phyloP scores from a whole-genome alignment of 2,113 vertebrate genomes.

The Equus przewalskii region DNA sequence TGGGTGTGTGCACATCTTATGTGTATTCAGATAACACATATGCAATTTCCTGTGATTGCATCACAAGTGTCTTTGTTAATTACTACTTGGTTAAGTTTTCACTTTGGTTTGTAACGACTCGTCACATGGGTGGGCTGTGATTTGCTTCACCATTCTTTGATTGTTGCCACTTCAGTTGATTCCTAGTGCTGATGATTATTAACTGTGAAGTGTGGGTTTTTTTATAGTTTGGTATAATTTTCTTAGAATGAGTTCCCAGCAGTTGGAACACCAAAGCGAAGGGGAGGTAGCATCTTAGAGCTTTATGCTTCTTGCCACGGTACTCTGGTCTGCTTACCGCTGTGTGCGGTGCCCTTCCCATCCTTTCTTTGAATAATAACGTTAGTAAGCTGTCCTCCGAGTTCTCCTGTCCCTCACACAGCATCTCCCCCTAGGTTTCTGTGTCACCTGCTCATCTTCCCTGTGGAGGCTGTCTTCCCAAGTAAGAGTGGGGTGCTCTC shows the following conservation, averaged over 20 bases:
- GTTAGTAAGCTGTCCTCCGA: too few relatives aligned
- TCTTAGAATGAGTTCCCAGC: constrained; percentile 20
- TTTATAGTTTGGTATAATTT: neutral
- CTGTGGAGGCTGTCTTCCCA: neutral
- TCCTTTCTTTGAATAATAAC: neutral
- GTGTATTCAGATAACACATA: neutral
- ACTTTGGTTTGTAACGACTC: neutral
- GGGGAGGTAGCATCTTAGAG: neutral
- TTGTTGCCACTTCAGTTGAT: neutral
- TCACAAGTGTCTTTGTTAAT: neutral
- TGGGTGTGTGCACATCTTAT: neutral
- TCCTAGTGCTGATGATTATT: neutral
- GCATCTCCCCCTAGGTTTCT: neutral
- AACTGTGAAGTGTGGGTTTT: neutral
- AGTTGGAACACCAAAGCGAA: neutral
- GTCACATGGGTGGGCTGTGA: neutral
- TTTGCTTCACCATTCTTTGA: neutral
- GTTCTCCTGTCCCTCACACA: neutral
- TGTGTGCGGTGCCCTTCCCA: too few relatives aligned
- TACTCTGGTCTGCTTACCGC: neutral
- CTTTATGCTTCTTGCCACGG: neutral
- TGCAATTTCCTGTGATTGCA: neutral
- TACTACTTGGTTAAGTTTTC: neutral
- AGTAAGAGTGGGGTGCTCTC: too few relatives aligned
- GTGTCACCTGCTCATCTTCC: neutral